Evolutionary conservation across 30 jellyfish, hydroid and myxozoan genomes (phyloP).

Genomic region (Mastigias papua): DNA sequence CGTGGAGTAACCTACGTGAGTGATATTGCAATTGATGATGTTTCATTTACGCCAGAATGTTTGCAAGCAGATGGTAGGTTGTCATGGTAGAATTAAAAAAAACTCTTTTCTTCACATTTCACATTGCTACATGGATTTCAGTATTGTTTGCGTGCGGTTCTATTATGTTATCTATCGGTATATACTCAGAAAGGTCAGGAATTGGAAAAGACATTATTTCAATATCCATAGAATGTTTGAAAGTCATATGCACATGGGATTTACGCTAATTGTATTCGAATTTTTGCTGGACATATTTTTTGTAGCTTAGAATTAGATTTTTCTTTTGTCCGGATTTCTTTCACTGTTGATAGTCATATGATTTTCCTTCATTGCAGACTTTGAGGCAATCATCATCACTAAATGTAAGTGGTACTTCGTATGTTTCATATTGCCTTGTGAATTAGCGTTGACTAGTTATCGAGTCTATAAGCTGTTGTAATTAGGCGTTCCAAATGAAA

Average conservation of each 20-base stretch:
- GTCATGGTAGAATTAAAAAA: too few relatives aligned
- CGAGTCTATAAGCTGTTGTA: neutral
- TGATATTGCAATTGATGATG: constrained; percentile 24
- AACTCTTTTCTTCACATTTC: too few relatives aligned
- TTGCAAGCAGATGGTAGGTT: too few relatives aligned
- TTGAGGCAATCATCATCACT: neutral
- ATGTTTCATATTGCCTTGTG: neutral
- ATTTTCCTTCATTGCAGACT: neutral
- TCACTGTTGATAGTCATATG: neutral
- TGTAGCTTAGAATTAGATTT: neutral
- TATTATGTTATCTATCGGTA: neutral
- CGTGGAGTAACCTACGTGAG: neutral
- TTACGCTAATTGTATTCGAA: neutral
- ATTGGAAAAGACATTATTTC: neutral
- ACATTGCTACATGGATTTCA: neutral
- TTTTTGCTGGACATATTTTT: too few relatives aligned
- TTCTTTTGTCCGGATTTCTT: neutral
- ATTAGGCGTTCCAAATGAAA: neutral
- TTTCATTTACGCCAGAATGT: too few relatives aligned
- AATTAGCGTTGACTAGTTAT: neutral
- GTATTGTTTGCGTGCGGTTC: neutral
- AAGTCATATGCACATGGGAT: neutral
- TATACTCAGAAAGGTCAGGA: neutral
- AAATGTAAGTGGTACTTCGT: neutral
- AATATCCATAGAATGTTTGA: neutral